phyloP scores from a whole-genome alignment of 2,797 vertebrate genomes.

The Danio jaintianensis region DNA sequence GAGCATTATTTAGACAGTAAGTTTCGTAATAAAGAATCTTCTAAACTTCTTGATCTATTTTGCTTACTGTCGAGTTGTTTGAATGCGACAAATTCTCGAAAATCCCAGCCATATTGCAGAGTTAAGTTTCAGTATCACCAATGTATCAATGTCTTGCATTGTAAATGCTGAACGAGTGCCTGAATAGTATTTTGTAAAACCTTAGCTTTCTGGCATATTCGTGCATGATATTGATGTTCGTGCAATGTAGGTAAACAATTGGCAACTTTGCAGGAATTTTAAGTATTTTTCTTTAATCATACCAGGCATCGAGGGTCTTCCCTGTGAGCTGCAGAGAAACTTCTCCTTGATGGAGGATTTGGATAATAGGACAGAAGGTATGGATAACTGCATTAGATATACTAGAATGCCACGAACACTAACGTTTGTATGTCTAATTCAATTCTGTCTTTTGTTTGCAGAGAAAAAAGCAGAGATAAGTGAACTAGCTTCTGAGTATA shows the following conservation, averaged over 20 bases:
- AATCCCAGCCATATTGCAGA: not conserved
- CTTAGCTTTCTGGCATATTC: too few species aligned
- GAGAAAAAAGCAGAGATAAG: constrained; percentile 97
- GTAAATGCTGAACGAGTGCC: not conserved
- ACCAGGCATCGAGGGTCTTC: constrained; percentile 95
- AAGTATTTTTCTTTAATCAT: not conserved
- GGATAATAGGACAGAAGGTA: constrained; percentile 97
- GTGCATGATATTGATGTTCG: not conserved
- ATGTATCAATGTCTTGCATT: not conserved
- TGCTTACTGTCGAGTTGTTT: not conserved
- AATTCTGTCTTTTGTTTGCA: constrained; percentile 66
- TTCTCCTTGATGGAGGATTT: constrained; percentile 98
- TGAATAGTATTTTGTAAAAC: not conserved
- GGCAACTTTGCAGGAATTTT: not conserved
- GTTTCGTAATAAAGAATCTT: not conserved
- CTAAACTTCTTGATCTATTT: not conserved
- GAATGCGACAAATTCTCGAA: not conserved
- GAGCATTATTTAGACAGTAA: constrained; percentile 63
- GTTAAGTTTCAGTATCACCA: not conserved
- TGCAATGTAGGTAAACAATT: too few species aligned
- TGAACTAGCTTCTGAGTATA: constrained; percentile 93
- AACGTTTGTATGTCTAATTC: not conserved
- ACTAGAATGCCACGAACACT: not conserved
- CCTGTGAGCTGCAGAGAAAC: constrained; percentile 96
- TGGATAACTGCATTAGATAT: constrained; percentile 47